Base-by-base conservation (phyloP, 2,888 invertebrate genomes). In the Ryuthela nishihirai region DNA sequence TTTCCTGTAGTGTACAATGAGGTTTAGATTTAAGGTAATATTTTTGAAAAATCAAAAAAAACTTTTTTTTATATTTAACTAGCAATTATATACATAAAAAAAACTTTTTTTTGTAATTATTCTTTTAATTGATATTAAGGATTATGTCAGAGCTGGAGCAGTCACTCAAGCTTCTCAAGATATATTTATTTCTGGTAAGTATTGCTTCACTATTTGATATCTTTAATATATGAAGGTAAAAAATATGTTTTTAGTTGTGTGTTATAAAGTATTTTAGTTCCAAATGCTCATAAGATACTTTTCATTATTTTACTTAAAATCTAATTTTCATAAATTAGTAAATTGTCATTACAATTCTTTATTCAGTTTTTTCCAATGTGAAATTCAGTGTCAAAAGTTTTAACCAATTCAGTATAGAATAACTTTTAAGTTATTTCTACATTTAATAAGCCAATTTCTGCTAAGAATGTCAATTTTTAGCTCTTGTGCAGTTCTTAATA, bases 91-190 rank as follows among this genome's bases (percentile, higher is more conserved):
- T n/a, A n/a, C n/a, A n/a, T n/a, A n/a, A n/a, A n/a, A n/a, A n/a
- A n/a, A n/a, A n/a, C 3, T n/a, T 4, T 47, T 15, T 20, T 6
- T n/a, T 9, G 9, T 47, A 23, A 23, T 25, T 12, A 42, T 35
- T n/a, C 38, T 38, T 18, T 25, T 20, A 25, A 25, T 35, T 26
- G 21, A 23, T 46, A 18, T 38, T 38, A 68, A 76, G 74, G 78
- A 78, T 65, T 77, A 76, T 64, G 72, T 78, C 10, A 65, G 77
- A 49, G 87, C 89, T 46, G 93, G 93, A 23, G 84, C 85, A 15
- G 80, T 85, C 3, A 89, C 85, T 72, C 84, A 87, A 6, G 81
- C 85, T 20, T 83, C 86, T 1, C 80, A 85, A 15, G 84, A 88
- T 70, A 81, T 88, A 35, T 77, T 91, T 44, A 70, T 90, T 46